Percentiles rank a stretch among this genome's conserved stretches.
Evolutionary conservation across 2,797 vertebrate genomes (phyloP).

Genomic region (Anguilla anguilla): DNA sequence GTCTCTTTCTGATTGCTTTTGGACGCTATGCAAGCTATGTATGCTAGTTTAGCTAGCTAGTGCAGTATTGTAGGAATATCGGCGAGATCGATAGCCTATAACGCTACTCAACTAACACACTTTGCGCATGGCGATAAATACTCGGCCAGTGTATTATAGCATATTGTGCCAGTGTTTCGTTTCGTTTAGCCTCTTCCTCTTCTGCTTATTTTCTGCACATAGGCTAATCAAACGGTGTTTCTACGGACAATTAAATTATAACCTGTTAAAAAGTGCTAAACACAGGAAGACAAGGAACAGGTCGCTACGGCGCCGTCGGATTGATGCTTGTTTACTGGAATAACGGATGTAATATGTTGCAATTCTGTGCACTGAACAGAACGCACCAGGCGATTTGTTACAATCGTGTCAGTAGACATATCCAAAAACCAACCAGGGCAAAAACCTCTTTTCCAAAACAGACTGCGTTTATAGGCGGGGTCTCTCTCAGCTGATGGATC

Average conservation of each 20-base stretch:
- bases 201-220: neutral
- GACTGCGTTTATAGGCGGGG: conserved; percentile 21
- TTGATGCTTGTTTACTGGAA: neutral
- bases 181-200: neutral
- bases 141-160: neutral
- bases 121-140: neutral
- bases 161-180: neutral
- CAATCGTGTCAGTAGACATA: neutral
- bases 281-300: neutral
- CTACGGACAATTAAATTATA: neutral
- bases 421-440: neutral
- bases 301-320: neutral
- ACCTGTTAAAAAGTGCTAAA: neutral
- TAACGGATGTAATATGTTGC: neutral
- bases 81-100: neutral
- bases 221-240: neutral
- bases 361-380: neutral
- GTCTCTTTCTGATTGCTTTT: neutral
- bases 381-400: neutral
- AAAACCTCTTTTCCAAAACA: neutral
- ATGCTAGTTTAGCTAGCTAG: neutral
- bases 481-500: neutral
- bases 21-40: neutral
- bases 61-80: neutral
- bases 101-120: neutral